Evolutionary conservation across 2,113 vertebrate genomes (phyloP).

Genomic region (Caloenas nicobarica): DNA sequence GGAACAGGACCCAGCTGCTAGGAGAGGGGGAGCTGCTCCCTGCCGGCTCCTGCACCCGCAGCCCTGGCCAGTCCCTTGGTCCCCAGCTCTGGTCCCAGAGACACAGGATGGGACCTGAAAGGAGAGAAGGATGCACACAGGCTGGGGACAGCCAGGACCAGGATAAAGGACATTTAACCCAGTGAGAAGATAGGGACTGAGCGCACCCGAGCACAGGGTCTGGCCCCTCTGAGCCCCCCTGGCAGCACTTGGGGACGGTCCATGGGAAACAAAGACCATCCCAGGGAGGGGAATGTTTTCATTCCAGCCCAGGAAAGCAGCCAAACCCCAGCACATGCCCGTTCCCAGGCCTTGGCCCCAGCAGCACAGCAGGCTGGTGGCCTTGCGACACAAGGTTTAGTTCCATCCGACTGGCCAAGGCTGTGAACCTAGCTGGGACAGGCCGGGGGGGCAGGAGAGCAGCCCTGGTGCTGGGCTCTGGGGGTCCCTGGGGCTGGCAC

Average conservation of each 20-base stretch:
- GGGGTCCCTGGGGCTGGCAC: background rate
- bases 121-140: background rate
- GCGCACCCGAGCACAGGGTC: rapidly evolving
- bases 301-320: slow-evolving; percentile 56
- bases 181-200: background rate
- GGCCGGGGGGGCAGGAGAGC: background rate
- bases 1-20: background rate
- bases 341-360: slow-evolving; percentile 48
- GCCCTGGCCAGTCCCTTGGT: background rate
- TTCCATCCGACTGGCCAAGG: background rate
- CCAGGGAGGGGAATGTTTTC: background rate
- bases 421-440: rapidly evolving
- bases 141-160: background rate
- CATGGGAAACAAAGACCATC: slow-evolving; percentile 50
- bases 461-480: rapidly evolving
- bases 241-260: rapidly evolving
- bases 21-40: background rate
- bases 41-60: rapidly evolving
- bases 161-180: background rate
- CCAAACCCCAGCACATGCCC: slow-evolving; percentile 55
- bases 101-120: background rate
- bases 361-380: background rate
- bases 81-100: background rate
- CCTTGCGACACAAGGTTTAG: slow-evolving; percentile 1
- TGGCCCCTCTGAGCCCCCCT: background rate